Conservation (phyloP, 2,113 vertebrate species). For the Microtus montanus region DNA sequence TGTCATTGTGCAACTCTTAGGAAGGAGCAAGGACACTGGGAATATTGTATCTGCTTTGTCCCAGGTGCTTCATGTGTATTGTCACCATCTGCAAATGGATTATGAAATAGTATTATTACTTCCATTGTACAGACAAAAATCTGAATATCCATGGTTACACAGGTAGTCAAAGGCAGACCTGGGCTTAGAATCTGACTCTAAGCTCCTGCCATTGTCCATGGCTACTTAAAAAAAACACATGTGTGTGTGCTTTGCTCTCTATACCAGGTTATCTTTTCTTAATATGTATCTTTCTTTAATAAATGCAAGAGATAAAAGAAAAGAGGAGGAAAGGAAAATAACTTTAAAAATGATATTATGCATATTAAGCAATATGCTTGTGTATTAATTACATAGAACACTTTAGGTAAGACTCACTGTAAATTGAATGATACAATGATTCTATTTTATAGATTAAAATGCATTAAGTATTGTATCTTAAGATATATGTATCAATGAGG, state of each 20-base stretch:
- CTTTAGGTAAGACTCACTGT: background rate
- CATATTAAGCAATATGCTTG: background rate
- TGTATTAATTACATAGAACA: background rate
- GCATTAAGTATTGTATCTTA: background rate
- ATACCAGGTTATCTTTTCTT: background rate
- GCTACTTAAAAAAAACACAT: background rate
- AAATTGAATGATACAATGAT: background rate
- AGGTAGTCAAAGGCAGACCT: background rate
- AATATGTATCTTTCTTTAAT: background rate
- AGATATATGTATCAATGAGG: background rate
- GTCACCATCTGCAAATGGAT: background rate
- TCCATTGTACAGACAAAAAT: background rate
- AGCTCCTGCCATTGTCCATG: background rate
- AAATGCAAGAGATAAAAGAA: background rate
- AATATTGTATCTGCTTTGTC: background rate
- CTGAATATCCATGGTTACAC: background rate
- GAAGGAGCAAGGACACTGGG: background rate
- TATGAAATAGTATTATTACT: background rate
- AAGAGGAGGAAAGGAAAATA: background rate
- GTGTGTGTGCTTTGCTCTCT: background rate
- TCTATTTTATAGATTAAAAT: background rate
- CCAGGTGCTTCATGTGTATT: background rate
- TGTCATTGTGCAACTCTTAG: background rate
- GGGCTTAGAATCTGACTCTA: background rate
- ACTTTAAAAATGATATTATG: slow-evolving; percentile 18